Conservation (phyloP, 2,888 invertebrate species). For the Neoaliturus tenellus region DNA sequence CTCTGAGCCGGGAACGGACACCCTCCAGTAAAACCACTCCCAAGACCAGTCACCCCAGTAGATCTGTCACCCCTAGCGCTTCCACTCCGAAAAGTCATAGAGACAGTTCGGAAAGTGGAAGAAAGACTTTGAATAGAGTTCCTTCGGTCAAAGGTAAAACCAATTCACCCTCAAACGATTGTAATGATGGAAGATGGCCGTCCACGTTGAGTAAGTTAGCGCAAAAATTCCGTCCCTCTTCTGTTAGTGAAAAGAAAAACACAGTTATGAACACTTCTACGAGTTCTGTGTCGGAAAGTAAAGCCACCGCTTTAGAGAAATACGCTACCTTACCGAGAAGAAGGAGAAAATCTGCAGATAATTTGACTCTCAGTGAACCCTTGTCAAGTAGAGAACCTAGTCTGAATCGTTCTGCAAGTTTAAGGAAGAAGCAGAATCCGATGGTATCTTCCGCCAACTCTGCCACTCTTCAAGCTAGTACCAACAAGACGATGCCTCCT, state of each 20-base stretch:
- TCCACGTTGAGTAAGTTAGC: constrained; percentile 69
- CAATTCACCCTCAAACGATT: constrained; percentile 40
- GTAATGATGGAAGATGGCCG: constrained; percentile 84
- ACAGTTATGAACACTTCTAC: constrained; percentile 62
- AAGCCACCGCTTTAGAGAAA: constrained; percentile 79
- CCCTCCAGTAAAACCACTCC: constrained; percentile 58
- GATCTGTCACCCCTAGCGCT: constrained; percentile 15
- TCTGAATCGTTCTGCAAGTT: constrained; percentile 68
- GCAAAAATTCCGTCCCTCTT: constrained; percentile 56
- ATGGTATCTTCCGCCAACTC: constrained; percentile 53
- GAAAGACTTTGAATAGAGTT: constrained; percentile 45
- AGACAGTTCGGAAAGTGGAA: constrained; percentile 39
- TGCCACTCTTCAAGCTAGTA: constrained; percentile 52
- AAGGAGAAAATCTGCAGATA: constrained; percentile 79
- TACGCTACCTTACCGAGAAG: constrained; percentile 88
- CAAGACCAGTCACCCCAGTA: constrained; percentile 52
- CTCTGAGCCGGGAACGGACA: constrained; percentile 56
- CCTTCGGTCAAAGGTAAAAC: constrained; percentile 37
- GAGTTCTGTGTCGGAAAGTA: constrained; percentile 69
- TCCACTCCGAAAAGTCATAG: constrained; percentile 27
- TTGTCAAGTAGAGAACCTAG: constrained; percentile 67
- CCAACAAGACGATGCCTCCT: constrained; percentile 73
- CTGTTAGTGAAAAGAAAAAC: constrained; percentile 56
- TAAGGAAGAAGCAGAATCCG: constrained; percentile 66
- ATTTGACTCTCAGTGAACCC: constrained; percentile 64